Evolutionary conservation across 2,113 vertebrate species (phyloP), one percentile per base, ranked within the genome.

Genomic region (Pangasianodon gigas): DNA sequence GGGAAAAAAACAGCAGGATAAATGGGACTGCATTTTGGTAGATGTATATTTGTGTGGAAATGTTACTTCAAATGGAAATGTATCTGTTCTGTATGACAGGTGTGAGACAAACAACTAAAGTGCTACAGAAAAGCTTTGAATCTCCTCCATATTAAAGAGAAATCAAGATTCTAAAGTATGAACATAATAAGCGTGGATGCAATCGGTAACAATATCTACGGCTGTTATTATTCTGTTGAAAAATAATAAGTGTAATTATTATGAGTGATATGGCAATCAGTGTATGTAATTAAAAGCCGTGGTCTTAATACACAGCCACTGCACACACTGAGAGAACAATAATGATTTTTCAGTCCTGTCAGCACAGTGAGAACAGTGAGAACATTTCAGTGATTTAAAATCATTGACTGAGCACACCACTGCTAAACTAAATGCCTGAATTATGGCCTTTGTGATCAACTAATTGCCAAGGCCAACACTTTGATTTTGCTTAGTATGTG

Each of bases 361-460:
- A 62, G 32, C 82, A 46, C 54, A 26, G n/a, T n/a, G n/a, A n/a
- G n/a, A n/a, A n/a, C 81, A 41, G 54, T 84, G 54, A 62, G 56
- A 46, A 84, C 32, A 41, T 84, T 62, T 62, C 56, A 44, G 82
- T 60, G 82, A 60, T 84, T 84, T 41, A 60, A 54, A 41, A 60
- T 44, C 54, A 60, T 84, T 84, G 54, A 62, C 10, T 16, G 46
- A 2, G 46, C 51, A 77, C 69, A 58, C 69, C 77, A 74, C 51
- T 10, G 52, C 69, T 44, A 41, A 87, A 56, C 69, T 41, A 54
- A 58, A 44, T 9, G n/a, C 46, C 83, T 89, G 65, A 85, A 85
- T 85, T 79, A 52, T 79, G 83, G 83, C 88, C 54, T 62, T 80
- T 77, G 58, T 86, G 88, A 86, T 79, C 84, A 56, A 7, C 58